Evolutionary conservation across 2,888 invertebrate species (phyloP).

Genomic region (Drosophila mimetica): DNA sequence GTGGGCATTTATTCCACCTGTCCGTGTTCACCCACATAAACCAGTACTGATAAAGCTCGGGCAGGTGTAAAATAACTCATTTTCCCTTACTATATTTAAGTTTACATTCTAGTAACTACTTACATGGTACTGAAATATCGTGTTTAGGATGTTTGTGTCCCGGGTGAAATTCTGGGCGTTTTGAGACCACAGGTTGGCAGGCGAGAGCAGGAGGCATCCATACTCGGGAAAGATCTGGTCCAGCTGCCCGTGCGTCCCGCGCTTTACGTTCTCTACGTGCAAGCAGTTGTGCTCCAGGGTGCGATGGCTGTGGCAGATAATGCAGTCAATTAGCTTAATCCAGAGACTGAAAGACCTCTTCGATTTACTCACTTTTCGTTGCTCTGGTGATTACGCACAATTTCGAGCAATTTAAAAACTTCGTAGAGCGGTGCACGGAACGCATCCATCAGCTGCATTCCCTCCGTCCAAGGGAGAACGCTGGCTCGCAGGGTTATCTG

Average conservation of each 20-base stretch:
- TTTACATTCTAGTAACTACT: conserved; percentile 53
- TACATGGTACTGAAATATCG: conserved; percentile 94
- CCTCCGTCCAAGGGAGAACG: conserved; percentile 94
- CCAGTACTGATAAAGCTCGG: too few relatives aligned
- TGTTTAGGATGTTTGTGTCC: conserved; percentile 92
- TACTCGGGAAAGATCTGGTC: conserved; percentile 93
- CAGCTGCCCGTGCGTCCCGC: conserved; percentile 84
- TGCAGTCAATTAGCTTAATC: conserved; percentile 7
- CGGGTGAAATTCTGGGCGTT: conserved; percentile 91
- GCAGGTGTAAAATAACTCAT: too few relatives aligned
- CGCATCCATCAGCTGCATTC: conserved; percentile 93
- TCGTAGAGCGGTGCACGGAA: conserved; percentile 95
- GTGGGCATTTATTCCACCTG: too few relatives aligned
- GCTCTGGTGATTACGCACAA: conserved; percentile 90
- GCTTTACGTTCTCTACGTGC: conserved; percentile 92
- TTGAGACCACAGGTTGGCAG: conserved; percentile 97
- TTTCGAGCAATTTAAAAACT: conserved; percentile 94
- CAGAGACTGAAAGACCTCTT: background rate
- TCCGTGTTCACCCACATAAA: too few relatives aligned
- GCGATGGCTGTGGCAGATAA: conserved; percentile 86
- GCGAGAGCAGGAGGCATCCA: conserved; percentile 95
- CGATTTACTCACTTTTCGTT: conserved; percentile 76
- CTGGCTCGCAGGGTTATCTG: conserved; percentile 91
- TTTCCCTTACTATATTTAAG: too few relatives aligned
- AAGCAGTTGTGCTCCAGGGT: conserved; percentile 93